Evolutionary conservation across 2,888 invertebrate genomes (phyloP).

Genomic region (Automeris io): DNA sequence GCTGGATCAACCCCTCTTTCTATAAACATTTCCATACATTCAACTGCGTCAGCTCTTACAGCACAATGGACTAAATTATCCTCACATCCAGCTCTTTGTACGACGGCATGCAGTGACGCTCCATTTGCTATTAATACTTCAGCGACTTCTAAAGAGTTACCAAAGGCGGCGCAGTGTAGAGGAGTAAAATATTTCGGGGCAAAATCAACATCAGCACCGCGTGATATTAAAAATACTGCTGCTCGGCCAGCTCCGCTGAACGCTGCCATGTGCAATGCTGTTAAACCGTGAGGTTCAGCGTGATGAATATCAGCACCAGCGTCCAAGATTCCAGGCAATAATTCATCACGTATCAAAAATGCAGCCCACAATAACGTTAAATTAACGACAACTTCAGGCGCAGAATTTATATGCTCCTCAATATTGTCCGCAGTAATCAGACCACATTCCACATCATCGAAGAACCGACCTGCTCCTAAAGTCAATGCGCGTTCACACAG

Average conservation of each 20-base stretch:
- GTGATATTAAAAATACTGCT: conserved; percentile 81
- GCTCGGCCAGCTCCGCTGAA: conserved; percentile 85
- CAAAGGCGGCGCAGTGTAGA: conserved; percentile 92
- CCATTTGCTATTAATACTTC: conserved; percentile 84
- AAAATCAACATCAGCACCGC: conserved; percentile 83
- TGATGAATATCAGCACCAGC: conserved; percentile 83
- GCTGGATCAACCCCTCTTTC: conserved; percentile 86
- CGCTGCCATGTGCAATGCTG: conserved; percentile 85
- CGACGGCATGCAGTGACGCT: conserved; percentile 82
- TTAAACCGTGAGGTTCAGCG: conserved; percentile 84
- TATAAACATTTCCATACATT: conserved; percentile 86
- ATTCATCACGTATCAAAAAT: conserved; percentile 83
- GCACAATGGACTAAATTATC: conserved; percentile 91
- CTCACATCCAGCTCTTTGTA: conserved; percentile 80
- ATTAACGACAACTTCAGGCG: conserved; percentile 83
- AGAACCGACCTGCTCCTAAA: conserved; percentile 80
- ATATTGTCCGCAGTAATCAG: conserved; percentile 79
- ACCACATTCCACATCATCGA: conserved; percentile 86
- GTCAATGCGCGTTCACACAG: conserved; percentile 83
- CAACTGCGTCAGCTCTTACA: conserved; percentile 86
- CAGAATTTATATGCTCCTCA: conserved; percentile 74
- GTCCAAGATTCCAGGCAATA: conserved; percentile 80
- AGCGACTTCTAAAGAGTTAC: conserved; percentile 88
- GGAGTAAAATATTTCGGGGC: conserved; percentile 86
- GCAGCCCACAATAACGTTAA: conserved; percentile 84